A percentile compares a stretch with the other conserved stretches of the same genome.
These are phyloP conservation scores for Euphydryas editha DNA, from an alignment of 2,888 invertebrate species.

Conservation along the genomic window DNA sequence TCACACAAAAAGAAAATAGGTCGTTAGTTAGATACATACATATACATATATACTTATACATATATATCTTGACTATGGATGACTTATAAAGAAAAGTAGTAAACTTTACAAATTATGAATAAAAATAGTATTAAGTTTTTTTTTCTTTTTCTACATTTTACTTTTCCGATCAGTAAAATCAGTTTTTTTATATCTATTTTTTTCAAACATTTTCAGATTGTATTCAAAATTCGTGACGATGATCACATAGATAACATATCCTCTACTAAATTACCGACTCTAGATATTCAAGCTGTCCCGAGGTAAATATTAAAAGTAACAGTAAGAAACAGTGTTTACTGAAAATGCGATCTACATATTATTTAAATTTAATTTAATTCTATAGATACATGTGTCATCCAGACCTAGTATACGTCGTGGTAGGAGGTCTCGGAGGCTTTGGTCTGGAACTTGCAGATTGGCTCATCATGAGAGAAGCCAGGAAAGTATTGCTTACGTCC, in stretches of 20 bases:
- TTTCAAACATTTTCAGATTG: constrained; percentile 60
- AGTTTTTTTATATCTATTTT: neutral
- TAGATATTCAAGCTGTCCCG: constrained; percentile 66
- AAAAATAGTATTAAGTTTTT: too few species aligned
- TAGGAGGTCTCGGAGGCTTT: constrained; percentile 95
- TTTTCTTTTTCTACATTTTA: too few species aligned
- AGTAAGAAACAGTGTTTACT: constrained; percentile 1
- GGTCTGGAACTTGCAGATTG: constrained; percentile 95
- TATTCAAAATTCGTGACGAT: constrained; percentile 80
- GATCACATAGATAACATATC: constrained; percentile 56
- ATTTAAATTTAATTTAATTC: neutral
- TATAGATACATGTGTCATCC: constrained; percentile 80
- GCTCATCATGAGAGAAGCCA: constrained; percentile 92
- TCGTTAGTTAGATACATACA: neutral
- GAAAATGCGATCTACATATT: neutral
- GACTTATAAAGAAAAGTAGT: too few species aligned
- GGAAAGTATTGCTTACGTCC: constrained; percentile 90
- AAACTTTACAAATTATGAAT: too few species aligned
- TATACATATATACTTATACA: neutral
- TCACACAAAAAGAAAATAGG: neutral
- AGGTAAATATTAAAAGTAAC: constrained; percentile 54
- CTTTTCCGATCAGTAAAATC: neutral
- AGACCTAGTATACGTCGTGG: constrained; percentile 82
- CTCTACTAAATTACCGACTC: constrained; percentile 53
- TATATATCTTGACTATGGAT: too few species aligned